Conservation (phyloP, 2,888 invertebrate genomes). For the Xanthia togata region DNA sequence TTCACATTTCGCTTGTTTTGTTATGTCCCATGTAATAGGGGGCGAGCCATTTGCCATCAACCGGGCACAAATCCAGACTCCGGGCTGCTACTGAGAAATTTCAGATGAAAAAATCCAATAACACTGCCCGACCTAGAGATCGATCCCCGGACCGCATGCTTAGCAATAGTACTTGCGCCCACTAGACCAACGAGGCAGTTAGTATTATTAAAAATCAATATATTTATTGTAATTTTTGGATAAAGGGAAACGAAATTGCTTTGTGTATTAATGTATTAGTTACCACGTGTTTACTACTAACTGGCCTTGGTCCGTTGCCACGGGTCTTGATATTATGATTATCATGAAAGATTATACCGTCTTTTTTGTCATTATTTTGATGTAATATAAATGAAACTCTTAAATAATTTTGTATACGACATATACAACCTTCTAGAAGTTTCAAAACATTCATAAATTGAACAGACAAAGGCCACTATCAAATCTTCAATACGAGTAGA, state of each 20-base stretch:
- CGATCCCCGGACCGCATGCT: too few species aligned
- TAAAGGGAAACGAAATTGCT: neutral
- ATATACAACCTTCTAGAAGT: neutral
- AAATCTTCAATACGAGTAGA: slow-evolving; percentile 14
- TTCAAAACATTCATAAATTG: slow-evolving; percentile 4
- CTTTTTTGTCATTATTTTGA: slow-evolving; percentile 2
- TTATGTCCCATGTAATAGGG: too few species aligned
- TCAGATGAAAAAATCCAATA: too few species aligned
- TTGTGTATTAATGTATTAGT: neutral
- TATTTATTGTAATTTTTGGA: neutral
- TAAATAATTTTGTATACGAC: neutral
- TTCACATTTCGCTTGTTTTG: too few species aligned
- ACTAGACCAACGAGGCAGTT: too few species aligned
- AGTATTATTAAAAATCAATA: too few species aligned
- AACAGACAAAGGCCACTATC: neutral
- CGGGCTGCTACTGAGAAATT: too few species aligned
- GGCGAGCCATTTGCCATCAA: too few species aligned
- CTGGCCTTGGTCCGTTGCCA: neutral
- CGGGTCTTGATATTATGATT: neutral
- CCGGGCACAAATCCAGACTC: too few species aligned
- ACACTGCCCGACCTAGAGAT: too few species aligned
- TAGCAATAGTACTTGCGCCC: too few species aligned
- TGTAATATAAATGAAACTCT: too few species aligned
- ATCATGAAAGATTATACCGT: neutral
- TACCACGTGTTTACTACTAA: neutral